Conservation (phyloP, 2,888 invertebrate genomes). For the Hydrotaea cyrtoneurina region DNA sequence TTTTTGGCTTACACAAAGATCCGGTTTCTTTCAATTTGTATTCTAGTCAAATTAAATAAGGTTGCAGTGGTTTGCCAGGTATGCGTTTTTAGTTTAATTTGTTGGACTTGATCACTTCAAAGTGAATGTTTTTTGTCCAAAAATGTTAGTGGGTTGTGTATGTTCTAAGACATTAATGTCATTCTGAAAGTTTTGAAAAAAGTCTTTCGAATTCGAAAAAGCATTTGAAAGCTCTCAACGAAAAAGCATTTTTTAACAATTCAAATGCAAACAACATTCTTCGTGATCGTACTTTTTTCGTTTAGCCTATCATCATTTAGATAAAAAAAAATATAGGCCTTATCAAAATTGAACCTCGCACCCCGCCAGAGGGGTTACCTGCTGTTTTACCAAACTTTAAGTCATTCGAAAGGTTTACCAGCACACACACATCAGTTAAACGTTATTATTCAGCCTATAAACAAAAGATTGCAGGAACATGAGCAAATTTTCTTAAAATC, state of each 20-base stretch:
- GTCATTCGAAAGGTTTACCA: constrained; percentile 34
- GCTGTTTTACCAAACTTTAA: constrained; percentile 34
- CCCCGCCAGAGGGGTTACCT: too few relatives aligned
- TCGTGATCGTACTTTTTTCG: neutral
- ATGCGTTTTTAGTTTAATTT: too few relatives aligned
- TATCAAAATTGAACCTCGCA: too few relatives aligned
- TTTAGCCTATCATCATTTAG: constrained; percentile 24
- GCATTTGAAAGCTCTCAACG: constrained; percentile 20
- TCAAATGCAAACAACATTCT: constrained; percentile 2
- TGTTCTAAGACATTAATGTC: too few relatives aligned
- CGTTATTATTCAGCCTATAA: constrained; percentile 43
- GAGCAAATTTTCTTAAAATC: neutral
- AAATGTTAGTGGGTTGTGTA: too few relatives aligned
- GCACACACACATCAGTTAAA: constrained; percentile 10
- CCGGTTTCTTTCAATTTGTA: too few relatives aligned
- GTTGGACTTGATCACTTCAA: too few relatives aligned
- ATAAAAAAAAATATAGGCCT: constrained; percentile 55
- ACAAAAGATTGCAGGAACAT: constrained; percentile 48
- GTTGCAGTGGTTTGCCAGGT: too few relatives aligned
- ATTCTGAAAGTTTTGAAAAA: neutral
- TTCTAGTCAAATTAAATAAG: too few relatives aligned
- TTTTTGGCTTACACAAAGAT: too few relatives aligned
- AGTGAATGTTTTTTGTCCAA: too few relatives aligned
- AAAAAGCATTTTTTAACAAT: neutral
- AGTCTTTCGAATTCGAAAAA: neutral